Base-by-base conservation (phyloP, 2,888 invertebrate genomes). In the Zaprionus obscuricornis region DNA sequence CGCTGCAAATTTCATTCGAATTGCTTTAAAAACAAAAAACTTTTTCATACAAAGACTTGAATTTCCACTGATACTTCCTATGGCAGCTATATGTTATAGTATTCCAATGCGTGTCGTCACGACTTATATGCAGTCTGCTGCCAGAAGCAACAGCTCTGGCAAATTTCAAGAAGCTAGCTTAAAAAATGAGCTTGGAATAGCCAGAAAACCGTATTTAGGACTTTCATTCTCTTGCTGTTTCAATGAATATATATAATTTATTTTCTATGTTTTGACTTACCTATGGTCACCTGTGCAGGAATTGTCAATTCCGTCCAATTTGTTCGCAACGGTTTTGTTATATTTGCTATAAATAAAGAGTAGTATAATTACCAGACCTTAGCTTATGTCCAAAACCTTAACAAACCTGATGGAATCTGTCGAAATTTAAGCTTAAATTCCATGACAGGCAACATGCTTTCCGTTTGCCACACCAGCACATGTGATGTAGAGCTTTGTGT, bases 391-490 rank as follows among this genome's bases (percentile, higher is more conserved):
- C 10, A 39, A 10, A 2, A 33, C 3, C 8, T 5, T 1, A 20
- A 8, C 11, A 3, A 10, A 88, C 89, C 89, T 55, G 89, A 88
- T 34, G 89, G 88, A 39, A 90, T 86, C 76, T 89, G 90, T 26
- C 90, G 78, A 70, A 90, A 90, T 57, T 87, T 89, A 29, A 93
- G 90, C 72, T 91, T 91, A 66, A 93, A 92, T 90, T 96, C 96
- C 74, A 94, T 94, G 43, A 96, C 94, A 1, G 94, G 93, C 22
- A 95, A 93, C 88, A 95, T 94, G 50, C 95, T 96, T 85, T 96
- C 96, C 0, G 96, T 96, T 86, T 95, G 95, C 96, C 96, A 96
- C 45, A 95, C 93, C 1, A 96, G 91, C 3, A 93, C 94, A 86
- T 94, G 95, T 17, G 93, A 92, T 50, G 88, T 93, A 46, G 89